Evolutionary conservation across 2,797 vertebrate species (phyloP).

Genomic region (Furcifer pardalis): DNA sequence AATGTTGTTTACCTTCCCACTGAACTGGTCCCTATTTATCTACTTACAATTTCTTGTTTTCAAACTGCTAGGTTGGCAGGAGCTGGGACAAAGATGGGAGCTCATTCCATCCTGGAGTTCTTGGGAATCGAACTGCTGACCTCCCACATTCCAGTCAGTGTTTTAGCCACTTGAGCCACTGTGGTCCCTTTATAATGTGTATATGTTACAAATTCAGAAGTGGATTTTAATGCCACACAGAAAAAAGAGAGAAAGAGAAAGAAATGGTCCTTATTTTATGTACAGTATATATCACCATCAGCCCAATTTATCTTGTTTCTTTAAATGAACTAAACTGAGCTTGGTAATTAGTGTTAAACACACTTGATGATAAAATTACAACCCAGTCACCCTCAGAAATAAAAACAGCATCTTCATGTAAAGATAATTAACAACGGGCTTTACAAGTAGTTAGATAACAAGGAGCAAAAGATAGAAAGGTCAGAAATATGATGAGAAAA

Average conservation of each 20-base stretch:
- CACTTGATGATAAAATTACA: slow-evolving; percentile 1
- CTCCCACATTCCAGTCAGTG: too few species aligned
- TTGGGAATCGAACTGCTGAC: too few species aligned
- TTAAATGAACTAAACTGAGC: background rate
- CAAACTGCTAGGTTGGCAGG: too few species aligned
- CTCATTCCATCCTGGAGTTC: too few species aligned
- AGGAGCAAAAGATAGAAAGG: background rate
- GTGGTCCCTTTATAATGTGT: too few species aligned
- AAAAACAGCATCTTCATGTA: slow-evolving; percentile 38
- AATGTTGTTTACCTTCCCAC: too few species aligned
- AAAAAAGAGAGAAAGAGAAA: background rate
- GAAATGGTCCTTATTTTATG: background rate
- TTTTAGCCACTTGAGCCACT: too few species aligned
- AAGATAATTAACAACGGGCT: slow-evolving; percentile 5
- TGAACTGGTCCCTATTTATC: too few species aligned
- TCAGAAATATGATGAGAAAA: slow-evolving; percentile 33
- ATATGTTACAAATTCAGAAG: background rate
- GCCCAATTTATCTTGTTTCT: slow-evolving; percentile 13
- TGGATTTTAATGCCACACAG: too few species aligned
- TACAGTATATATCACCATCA: background rate
- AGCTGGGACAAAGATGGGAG: too few species aligned
- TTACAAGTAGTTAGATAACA: slow-evolving; percentile 20
- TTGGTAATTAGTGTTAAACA: slow-evolving; percentile 29
- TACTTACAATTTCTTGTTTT: too few species aligned
- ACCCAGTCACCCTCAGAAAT: background rate